Evolutionary conservation across 2,888 invertebrate species (phyloP).

Genomic region (Lasioglossum figueresi): DNA sequence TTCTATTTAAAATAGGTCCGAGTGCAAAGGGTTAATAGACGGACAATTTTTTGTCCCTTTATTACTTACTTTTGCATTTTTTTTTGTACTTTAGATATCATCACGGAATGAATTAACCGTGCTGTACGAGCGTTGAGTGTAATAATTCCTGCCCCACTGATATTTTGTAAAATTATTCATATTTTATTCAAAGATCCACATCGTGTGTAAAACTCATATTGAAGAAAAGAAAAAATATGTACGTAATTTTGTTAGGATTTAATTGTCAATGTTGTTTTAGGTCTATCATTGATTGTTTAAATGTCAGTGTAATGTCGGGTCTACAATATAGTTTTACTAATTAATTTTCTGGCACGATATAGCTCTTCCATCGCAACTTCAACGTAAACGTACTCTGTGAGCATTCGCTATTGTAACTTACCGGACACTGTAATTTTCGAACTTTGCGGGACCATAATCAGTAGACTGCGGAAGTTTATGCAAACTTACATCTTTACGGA

Average conservation of each 20-base stretch:
- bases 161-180: too few relatives aligned
- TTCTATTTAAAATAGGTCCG: too few relatives aligned
- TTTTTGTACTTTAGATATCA: too few relatives aligned
- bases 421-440: slow-evolving; percentile 5
- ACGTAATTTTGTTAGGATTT: not conserved
- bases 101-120: too few relatives aligned
- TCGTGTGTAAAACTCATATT: not conserved
- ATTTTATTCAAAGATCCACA: too few relatives aligned
- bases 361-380: not conserved
- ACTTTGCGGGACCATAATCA: slow-evolving; percentile 5
- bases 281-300: not conserved
- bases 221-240: not conserved
- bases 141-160: too few relatives aligned
- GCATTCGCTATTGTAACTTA: slow-evolving; percentile 3
- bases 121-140: too few relatives aligned
- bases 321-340: not conserved
- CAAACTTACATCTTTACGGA: not conserved
- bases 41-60: too few relatives aligned
- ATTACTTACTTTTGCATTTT: too few relatives aligned
- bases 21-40: too few relatives aligned
- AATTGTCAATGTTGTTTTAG: not conserved
- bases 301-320: not conserved
- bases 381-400: slow-evolving; percentile 1
- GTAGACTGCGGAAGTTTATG: not conserved
- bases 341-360: not conserved